Evolutionary conservation across 1,140 invertebrate species (phyloP).

Genomic region (Drosophila melanica): DNA sequence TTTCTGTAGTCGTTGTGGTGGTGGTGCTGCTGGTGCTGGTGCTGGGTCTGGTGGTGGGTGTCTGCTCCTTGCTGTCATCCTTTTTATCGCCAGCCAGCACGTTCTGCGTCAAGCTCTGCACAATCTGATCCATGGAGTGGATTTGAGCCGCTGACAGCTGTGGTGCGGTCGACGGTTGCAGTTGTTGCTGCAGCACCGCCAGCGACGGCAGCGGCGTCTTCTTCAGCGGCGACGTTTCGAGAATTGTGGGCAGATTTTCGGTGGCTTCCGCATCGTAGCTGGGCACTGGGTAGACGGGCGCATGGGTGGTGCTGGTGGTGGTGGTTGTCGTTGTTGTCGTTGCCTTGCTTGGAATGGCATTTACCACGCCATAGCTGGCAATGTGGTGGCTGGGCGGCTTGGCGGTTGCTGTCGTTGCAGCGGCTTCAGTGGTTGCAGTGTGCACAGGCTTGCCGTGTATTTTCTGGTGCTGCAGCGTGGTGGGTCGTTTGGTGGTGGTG

Average conservation of each 20-base stretch:
- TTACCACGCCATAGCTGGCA: slow-evolving; percentile 53
- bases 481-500: slow-evolving; percentile 36
- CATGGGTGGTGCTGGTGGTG: slow-evolving; percentile 53
- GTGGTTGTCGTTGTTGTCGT: slow-evolving; percentile 47
- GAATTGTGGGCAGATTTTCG: slow-evolving; percentile 24
- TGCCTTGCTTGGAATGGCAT: slow-evolving; percentile 28
- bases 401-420: slow-evolving; percentile 1
- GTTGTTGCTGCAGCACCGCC: slow-evolving; percentile 59
- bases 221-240: slow-evolving; percentile 45
- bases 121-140: slow-evolving; percentile 74
- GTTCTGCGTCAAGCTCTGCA: slow-evolving; percentile 68
- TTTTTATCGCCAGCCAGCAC: slow-evolving; percentile 40
- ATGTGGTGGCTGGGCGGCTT: slow-evolving; percentile 16
- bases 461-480: slow-evolving; percentile 48
- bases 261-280: slow-evolving; percentile 49
- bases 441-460: slow-evolving; percentile 56
- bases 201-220: slow-evolving; percentile 59
- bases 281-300: slow-evolving; percentile 66
- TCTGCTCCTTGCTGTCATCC: slow-evolving; percentile 49
- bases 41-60: slow-evolving; percentile 7
- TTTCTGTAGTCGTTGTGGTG: slow-evolving; percentile 14
- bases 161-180: slow-evolving; percentile 62
- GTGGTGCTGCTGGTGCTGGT: slow-evolving; percentile 9
- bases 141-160: slow-evolving; percentile 61
- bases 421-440: slow-evolving; percentile 47